Percentiles rank a stretch among this genome's conserved stretches.
Evolutionary conservation across 64 coral and sea anemone genomes (phyloP).

Genomic region (Stichodactyla helianthus): DNA sequence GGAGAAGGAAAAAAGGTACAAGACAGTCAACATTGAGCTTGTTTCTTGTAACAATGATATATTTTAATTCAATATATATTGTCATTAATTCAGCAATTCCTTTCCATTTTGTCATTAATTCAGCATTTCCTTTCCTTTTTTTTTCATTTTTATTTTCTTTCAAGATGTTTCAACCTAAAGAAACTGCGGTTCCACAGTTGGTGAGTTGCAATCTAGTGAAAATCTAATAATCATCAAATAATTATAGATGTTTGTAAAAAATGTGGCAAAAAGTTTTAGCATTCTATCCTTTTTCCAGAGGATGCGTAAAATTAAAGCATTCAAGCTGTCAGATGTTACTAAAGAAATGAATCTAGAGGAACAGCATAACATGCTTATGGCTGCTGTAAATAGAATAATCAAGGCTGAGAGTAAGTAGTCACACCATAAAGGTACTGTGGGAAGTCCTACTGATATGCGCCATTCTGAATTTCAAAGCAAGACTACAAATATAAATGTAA

Average conservation of each 20-base stretch:
- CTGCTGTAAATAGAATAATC: slow-evolving; percentile 57
- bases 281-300: slow-evolving; percentile 39
- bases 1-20: too few species aligned
- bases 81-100: too few species aligned
- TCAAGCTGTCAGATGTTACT: slow-evolving; percentile 89
- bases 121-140: too few species aligned
- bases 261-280: background rate
- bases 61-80: too few species aligned
- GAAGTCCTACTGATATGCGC: too few species aligned
- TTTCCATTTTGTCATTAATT: too few species aligned
- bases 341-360: slow-evolving; percentile 54
- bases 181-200: slow-evolving; percentile 56
- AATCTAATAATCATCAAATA: background rate
- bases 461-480: too few species aligned
- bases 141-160: too few species aligned
- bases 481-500: too few species aligned
- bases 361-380: slow-evolving; percentile 55
- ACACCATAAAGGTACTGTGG: background rate
- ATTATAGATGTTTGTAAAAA: too few species aligned
- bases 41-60: too few species aligned
- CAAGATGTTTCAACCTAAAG: slow-evolving; percentile 41
- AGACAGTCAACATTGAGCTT: too few species aligned
- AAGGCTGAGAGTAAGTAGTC: background rate
- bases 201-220: slow-evolving; percentile 2
- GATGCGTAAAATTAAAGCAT: slow-evolving; percentile 92